Conservation (phyloP, 2,888 invertebrate genomes). For the Epinotia bilunana region DNA sequence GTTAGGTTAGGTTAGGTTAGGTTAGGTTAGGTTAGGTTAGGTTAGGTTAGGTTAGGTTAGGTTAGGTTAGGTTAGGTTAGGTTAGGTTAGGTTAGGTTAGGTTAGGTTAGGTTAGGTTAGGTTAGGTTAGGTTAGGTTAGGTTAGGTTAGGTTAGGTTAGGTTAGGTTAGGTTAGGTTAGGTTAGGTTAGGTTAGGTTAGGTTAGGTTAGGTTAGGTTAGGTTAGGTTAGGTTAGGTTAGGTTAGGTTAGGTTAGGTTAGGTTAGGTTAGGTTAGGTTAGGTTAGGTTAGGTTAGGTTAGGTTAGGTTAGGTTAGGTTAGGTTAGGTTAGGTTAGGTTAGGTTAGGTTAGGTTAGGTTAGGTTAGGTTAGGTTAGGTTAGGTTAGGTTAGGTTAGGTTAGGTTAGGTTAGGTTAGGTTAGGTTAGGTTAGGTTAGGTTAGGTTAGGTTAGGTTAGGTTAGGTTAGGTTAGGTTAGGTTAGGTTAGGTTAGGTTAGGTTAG, state of each 20-base stretch:
- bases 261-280: constrained; percentile 41
- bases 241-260: constrained; percentile 31
- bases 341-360: constrained; percentile 45
- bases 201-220: constrained; percentile 44
- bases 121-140: constrained; percentile 35
- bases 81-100: neutral
- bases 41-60: constrained; percentile 41
- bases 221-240: constrained; percentile 9
- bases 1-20: constrained; percentile 18
- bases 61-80: constrained; percentile 34
- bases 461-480: constrained; percentile 41
- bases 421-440: constrained; percentile 40
- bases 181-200: constrained; percentile 45
- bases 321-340: constrained; percentile 41
- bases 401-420: constrained; percentile 45
- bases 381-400: constrained; percentile 41
- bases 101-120: constrained; percentile 31
- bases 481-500: constrained; percentile 41
- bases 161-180: constrained; percentile 44
- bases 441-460: constrained; percentile 44
- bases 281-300: constrained; percentile 40
- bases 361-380: constrained; percentile 43
- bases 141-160: constrained; percentile 21
- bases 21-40: constrained; percentile 42
- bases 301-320: constrained; percentile 44